Evolutionary conservation across 2,113 vertebrate genomes (phyloP).

Genomic region (Amia ocellicauda): DNA sequence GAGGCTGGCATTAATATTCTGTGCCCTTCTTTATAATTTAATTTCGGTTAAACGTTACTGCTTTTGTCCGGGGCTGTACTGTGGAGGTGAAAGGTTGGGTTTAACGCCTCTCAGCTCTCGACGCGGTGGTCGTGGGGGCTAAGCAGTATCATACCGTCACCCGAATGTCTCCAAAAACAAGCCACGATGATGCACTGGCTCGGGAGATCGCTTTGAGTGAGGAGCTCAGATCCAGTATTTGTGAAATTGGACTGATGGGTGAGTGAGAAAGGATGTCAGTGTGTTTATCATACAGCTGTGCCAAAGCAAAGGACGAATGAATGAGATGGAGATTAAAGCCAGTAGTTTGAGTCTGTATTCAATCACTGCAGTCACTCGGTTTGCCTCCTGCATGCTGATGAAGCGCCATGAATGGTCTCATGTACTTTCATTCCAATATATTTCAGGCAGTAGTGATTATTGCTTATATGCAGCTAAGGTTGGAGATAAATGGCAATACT

Average conservation of each 20-base stretch:
- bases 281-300: constrained; percentile 88
- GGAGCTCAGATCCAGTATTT: constrained; percentile 1
- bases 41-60: no score
- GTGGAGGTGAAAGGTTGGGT: no score
- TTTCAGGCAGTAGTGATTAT: constrained; percentile 67
- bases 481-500: constrained; percentile 61
- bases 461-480: constrained; percentile 62
- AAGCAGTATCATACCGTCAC: no score
- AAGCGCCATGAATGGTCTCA: constrained; percentile 80
- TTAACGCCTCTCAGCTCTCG: no score
- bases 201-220: background rate
- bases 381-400: constrained; percentile 87
- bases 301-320: constrained; percentile 75
- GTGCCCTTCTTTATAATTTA: no score
- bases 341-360: constrained; percentile 84
- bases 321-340: constrained; percentile 87
- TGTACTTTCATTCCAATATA: constrained; percentile 70
- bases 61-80: no score
- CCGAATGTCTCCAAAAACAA: background rate
- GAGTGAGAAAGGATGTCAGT: constrained; percentile 59
- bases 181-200: background rate
- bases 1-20: no score
- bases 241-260: constrained; percentile 33
- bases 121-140: no score
- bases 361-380: constrained; percentile 74